Base-by-base conservation (phyloP, 2,113 vertebrate genomes). In the Fukomys damarensis region DNA sequence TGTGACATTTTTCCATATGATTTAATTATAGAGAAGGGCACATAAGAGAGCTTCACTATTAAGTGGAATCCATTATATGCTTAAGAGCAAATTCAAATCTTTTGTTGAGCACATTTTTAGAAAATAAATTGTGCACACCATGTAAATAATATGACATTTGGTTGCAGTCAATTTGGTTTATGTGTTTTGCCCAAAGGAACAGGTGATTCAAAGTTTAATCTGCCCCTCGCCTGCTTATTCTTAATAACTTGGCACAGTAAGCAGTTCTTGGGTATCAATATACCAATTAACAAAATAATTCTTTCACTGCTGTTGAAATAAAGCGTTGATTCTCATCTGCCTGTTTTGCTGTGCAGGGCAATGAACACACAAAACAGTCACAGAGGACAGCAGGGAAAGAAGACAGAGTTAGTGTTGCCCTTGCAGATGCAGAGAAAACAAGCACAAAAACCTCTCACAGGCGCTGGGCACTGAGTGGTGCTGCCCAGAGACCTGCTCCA, bases 1-100 rank as follows among this genome's bases (percentile, higher is more conserved):
- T 96, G 97, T 98, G 98, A 98, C 97, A 98, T 98, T 98, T 98
- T 98, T 77, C 98, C 97, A 96, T 98, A 98, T 97, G 97, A 99
- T 98, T 98, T 98, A 98, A 98, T 98, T 98, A 98, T 94, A 95
- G n/a, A n/a, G 97, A 91, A 97, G 49, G 95, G 83, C 89, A 93
- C 93, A 82, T 86, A 90, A 96, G 81, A 97, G 58, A 95, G 81
- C 83, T 87, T 91, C 61, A 59, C 41, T 95, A 96, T 97, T 93
- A 98, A 98, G 97, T 61, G 68, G 86, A 38, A 93, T 68, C 97
- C 97, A 85, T 98, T 96, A 96, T 81, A 95, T 8, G 89, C 93
- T 97, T 58, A 87, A 63, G 97, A 98, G 59, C 89, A 81, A 96
- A 98, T 96, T 91, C 89, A 88, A 85, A 80, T 93, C 96, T 83